A percentile compares a stretch with the other conserved stretches of the same genome.
phyloP scores from a whole-genome alignment of 2,113 vertebrate genomes.

The Brachyistius frenatus region DNA sequence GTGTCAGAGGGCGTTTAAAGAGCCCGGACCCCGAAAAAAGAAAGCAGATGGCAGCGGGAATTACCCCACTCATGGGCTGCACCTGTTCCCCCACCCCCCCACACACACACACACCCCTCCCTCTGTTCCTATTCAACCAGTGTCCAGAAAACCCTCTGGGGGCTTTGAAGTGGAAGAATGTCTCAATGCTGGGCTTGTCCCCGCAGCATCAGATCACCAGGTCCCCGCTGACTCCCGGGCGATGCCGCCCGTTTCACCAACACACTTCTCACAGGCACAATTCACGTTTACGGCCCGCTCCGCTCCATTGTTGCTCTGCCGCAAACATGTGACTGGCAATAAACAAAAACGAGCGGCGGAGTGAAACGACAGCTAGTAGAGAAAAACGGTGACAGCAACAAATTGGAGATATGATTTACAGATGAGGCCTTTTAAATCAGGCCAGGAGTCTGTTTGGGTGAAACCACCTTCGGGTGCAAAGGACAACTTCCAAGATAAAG shows the following conservation, averaged over 20 bases:
- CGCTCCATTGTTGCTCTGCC: slow-evolving; percentile 19
- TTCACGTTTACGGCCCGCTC: slow-evolving; percentile 52
- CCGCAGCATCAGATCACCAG: slow-evolving; percentile 67
- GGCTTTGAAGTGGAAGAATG: slow-evolving; percentile 84
- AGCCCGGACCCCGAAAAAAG: slow-evolving; percentile 70
- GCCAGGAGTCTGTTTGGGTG: neutral
- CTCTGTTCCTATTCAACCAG: slow-evolving; percentile 78
- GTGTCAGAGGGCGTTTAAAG: slow-evolving; percentile 81
- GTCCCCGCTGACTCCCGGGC: slow-evolving; percentile 61
- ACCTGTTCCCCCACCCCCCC: slow-evolving; percentile 80
- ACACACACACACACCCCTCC: slow-evolving; percentile 56
- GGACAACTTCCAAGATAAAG: neutral
- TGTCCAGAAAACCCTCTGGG: slow-evolving; percentile 75
- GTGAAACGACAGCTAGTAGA: neutral
- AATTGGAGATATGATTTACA: slow-evolving; percentile 13
- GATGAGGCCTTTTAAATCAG: slow-evolving; percentile 21
- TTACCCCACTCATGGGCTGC: slow-evolving; percentile 77
- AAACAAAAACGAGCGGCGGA: slow-evolving; percentile 22
- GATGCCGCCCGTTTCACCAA: slow-evolving; percentile 27
- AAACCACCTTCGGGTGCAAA: neutral
- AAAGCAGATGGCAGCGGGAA: slow-evolving; percentile 85
- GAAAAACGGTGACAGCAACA: slow-evolving; percentile 40
- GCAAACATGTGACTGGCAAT: slow-evolving; percentile 46
- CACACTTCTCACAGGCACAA: slow-evolving; percentile 49
- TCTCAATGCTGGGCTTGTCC: slow-evolving; percentile 72